Evolutionary conservation across 2,797 vertebrate genomes (phyloP), one percentile per base, ranked within the genome.

Genomic region (Chelon auratus): DNA sequence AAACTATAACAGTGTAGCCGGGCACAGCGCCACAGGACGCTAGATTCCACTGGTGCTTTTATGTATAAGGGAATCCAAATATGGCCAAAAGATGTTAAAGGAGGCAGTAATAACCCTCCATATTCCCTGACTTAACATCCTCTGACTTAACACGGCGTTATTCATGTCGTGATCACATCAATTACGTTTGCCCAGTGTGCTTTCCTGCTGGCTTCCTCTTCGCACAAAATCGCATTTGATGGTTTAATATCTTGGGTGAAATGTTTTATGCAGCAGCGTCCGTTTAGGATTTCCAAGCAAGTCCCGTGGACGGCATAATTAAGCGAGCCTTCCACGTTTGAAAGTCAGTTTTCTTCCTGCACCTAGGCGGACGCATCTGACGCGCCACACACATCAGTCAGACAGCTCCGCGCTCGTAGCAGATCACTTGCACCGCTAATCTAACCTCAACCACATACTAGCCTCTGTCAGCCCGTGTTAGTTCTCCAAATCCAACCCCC

Each of bases 401-500:
- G 43, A 53, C 53, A 59, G 47, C 48, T 9, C 1, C 30, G 43
- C 50, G 5, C 53, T 72, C 62, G 61, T 15, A 63, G 70, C 14
- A 62, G 55, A 82, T 82, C 84, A 81, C 61, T 30, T 30, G 48
- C 58, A 56, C 15, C 69, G 30, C 72, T 81, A 67, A 59, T 77
- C 74, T 40, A 60, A 61, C 65, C 65, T 20, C n/a, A 10, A 83
- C 84, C 82, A 67, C 82, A 86, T 77, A 33, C 76, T 22, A 55
- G 75, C 60, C 61, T 55, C 81, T 61, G 81, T 89, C 89, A 78
- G 72, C 71, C 67, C 12, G 50, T 10, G 66, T 90, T 83, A 84
- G 66, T 57, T 65, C 59, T 82, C 73, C 43, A 62, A 67, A 74
- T 82, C 59, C 68, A 33, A 61, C 76, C 77, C 30, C 77, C 68